Evolutionary conservation across 2,888 invertebrate genomes (phyloP).

Genomic region (Drosophila macrospina): DNA sequence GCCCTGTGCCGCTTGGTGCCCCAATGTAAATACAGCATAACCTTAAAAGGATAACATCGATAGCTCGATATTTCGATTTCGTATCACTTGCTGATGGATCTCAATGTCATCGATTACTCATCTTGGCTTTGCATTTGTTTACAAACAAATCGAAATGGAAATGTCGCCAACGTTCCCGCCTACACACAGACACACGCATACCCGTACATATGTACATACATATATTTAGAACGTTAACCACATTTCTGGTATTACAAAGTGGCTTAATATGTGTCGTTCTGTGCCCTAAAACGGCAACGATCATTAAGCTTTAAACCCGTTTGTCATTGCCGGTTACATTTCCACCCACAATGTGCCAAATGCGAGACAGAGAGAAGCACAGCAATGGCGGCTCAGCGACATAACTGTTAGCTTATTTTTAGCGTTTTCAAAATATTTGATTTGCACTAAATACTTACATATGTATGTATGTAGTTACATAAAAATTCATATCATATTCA

Average conservation of each 20-base stretch:
- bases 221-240: conserved; percentile 40
- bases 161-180: conserved; percentile 65
- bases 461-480: conserved; percentile 7
- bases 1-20: too few species aligned
- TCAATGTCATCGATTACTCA: conserved; percentile 67
- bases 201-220: not conserved
- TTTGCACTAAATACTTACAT: conserved; percentile 6
- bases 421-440: conserved; percentile 21
- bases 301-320: conserved; percentile 59
- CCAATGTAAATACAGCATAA: not conserved
- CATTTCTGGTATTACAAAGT: conserved; percentile 44
- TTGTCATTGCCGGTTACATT: conserved; percentile 49
- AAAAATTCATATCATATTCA: conserved; percentile 12
- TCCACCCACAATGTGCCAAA: conserved; percentile 52
- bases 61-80: conserved; percentile 36
- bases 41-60: conserved; percentile 51
- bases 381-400: conserved; percentile 28
- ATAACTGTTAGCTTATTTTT: conserved; percentile 41
- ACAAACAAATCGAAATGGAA: conserved; percentile 68
- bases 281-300: conserved; percentile 67
- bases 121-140: conserved; percentile 66
- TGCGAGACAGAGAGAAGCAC: conserved; percentile 20
- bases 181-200: conserved; percentile 26
- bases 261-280: conserved; percentile 43
- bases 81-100: not conserved